A percentile compares a stretch with the other conserved stretches of the same genome.
Evolutionary conservation across 2,113 vertebrate genomes (phyloP).

Genomic region (Piaya cayana): DNA sequence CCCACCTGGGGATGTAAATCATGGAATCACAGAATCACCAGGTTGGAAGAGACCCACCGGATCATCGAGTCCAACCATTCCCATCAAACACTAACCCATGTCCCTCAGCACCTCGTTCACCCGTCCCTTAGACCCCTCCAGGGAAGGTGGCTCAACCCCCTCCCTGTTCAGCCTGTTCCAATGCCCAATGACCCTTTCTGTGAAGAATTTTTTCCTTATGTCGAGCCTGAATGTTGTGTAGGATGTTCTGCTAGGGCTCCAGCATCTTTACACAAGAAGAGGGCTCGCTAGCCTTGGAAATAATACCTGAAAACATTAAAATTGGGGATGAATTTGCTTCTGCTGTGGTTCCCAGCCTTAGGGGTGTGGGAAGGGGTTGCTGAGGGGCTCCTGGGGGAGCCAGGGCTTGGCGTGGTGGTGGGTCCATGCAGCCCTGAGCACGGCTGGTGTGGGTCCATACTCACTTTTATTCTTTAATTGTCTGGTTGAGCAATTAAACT

Average conservation of each 20-base stretch:
- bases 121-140: too few species aligned
- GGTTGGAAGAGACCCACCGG: too few species aligned
- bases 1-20: rapidly evolving
- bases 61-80: too few species aligned
- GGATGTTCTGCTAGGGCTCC: neutral
- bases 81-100: too few species aligned
- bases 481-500: neutral
- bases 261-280: neutral
- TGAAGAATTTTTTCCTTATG: too few species aligned
- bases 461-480: neutral
- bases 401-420: neutral
- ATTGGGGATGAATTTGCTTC: neutral
- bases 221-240: neutral
- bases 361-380: neutral
- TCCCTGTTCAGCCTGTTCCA: too few species aligned
- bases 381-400: neutral
- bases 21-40: too few species aligned
- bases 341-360: neutral
- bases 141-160: too few species aligned
- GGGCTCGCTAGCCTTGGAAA: neutral
- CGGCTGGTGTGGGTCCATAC: neutral
- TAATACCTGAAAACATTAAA: neutral
- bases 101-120: too few species aligned
- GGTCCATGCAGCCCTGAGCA: neutral
- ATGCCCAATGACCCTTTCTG: too few species aligned